These are phyloP conservation scores for Cacoxenus indagator DNA, from an alignment of 2,888 invertebrate genomes.

Conservation along the genomic window DNA sequence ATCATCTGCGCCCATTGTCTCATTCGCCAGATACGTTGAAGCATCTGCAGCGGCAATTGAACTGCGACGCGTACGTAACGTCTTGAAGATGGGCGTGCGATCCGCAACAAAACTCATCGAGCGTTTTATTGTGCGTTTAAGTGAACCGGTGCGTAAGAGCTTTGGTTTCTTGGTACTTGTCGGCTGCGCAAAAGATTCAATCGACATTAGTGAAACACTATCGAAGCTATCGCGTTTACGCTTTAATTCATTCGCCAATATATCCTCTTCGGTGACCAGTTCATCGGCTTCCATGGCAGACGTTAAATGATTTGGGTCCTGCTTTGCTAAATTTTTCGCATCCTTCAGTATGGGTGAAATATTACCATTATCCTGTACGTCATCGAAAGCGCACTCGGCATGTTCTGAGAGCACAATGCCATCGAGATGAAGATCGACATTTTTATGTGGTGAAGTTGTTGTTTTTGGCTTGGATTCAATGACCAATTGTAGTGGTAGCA, in stretches of 20 bases:
- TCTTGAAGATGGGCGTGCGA: constrained; percentile 66
- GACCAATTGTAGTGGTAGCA: background rate
- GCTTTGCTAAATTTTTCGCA: constrained; percentile 14
- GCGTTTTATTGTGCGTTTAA: constrained; percentile 67
- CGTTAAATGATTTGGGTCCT: constrained; percentile 28
- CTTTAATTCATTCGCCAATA: constrained; percentile 55
- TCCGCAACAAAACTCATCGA: constrained; percentile 70
- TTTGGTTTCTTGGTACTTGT: constrained; percentile 69
- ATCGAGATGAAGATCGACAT: constrained; percentile 29
- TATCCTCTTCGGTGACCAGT: constrained; percentile 62
- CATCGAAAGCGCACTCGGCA: constrained; percentile 50
- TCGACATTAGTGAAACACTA: constrained; percentile 67
- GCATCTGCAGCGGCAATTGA: constrained; percentile 54
- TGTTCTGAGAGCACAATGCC: constrained; percentile 39
- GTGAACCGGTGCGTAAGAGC: constrained; percentile 68
- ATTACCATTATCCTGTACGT: constrained; percentile 41
- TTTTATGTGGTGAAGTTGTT: background rate
- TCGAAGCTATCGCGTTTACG: constrained; percentile 69
- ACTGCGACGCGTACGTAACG: constrained; percentile 55
- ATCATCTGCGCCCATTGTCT: constrained; percentile 47
- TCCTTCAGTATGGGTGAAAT: constrained; percentile 66
- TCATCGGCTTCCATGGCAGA: constrained; percentile 51
- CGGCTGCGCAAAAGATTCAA: constrained; percentile 66
- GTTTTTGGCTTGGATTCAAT: background rate
- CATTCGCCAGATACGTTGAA: constrained; percentile 40